These are phyloP conservation scores for Syrphus vitripennis DNA, from an alignment of 2,888 invertebrate species.

Conservation along the genomic window DNA sequence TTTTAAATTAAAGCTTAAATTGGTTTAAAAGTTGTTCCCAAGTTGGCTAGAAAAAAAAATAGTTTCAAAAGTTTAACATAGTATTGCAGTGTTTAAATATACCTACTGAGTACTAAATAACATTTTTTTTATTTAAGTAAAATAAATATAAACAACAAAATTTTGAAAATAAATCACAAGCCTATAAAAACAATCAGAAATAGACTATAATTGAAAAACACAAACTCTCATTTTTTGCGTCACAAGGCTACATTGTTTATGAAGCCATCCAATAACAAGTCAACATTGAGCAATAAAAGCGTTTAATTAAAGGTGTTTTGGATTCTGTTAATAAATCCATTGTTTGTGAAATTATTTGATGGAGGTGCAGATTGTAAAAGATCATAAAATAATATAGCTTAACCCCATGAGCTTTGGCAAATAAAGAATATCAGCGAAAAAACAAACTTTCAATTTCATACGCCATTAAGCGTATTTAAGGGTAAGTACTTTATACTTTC, in stretches of 20 bases:
- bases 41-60: accelerated
- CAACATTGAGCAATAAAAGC: background rate
- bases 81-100: background rate
- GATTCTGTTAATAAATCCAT: background rate
- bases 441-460: background rate
- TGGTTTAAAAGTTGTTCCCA: background rate
- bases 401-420: background rate
- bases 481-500: too few species aligned
- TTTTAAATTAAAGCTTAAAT: background rate
- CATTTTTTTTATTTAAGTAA: too few species aligned
- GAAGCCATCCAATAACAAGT: background rate
- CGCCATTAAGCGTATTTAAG: background rate
- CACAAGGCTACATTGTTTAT: background rate
- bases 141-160: too few species aligned
- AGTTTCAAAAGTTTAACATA: background rate
- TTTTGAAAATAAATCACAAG: background rate
- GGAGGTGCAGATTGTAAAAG: background rate
- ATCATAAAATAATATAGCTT: background rate
- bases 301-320: background rate
- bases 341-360: background rate
- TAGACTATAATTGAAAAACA: too few species aligned
- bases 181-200: too few species aligned
- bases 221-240: background rate
- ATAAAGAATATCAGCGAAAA: background rate
- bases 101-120: too few species aligned